Percentiles rank a stretch among this genome's conserved stretches.
Evolutionary conservation across 1,140 invertebrate genomes (phyloP).

Genomic region (Subanguina moxae): DNA sequence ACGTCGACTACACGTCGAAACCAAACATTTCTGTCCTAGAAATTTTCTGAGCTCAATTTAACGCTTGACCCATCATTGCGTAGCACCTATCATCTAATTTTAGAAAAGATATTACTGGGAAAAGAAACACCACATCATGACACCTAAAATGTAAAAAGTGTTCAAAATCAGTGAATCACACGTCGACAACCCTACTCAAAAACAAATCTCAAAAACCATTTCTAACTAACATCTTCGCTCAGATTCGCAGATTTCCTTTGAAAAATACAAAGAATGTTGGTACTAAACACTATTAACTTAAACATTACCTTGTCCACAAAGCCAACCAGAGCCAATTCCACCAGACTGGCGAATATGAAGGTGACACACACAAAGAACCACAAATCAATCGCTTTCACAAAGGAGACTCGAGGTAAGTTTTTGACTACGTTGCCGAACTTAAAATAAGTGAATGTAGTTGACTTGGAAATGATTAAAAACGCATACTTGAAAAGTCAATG

Average conservation of each 20-base stretch:
- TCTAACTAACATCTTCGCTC: no score
- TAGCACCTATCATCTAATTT: no score
- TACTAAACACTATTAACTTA: slow-evolving; percentile 1
- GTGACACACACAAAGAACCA: slow-evolving; percentile 61
- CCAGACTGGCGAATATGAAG: slow-evolving; percentile 61
- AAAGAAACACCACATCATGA: no score
- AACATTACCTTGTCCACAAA: slow-evolving; percentile 49
- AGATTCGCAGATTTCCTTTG: not conserved
- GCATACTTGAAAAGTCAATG: slow-evolving; percentile 40
- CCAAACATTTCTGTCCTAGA: no score
- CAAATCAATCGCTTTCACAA: slow-evolving; percentile 55
- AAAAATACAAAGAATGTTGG: slow-evolving; percentile 21
- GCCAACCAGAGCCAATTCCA: slow-evolving; percentile 61
- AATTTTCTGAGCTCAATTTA: no score
- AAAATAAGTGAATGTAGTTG: slow-evolving; percentile 29
- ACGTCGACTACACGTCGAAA: no score
- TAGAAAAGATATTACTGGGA: no score
- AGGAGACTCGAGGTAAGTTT: slow-evolving; percentile 29
- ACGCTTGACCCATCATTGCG: no score
- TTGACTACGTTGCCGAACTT: slow-evolving; percentile 58
- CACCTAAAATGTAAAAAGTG: no score
- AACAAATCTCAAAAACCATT: no score
- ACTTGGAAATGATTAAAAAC: slow-evolving; percentile 5
- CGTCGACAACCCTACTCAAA: no score
- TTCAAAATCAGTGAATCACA: no score